A percentile compares a stretch with the other conserved stretches of the same genome.
These are phyloP conservation scores for Ceratina japonica DNA, from an alignment of 1,140 invertebrate genomes.

Conservation along the genomic window DNA sequence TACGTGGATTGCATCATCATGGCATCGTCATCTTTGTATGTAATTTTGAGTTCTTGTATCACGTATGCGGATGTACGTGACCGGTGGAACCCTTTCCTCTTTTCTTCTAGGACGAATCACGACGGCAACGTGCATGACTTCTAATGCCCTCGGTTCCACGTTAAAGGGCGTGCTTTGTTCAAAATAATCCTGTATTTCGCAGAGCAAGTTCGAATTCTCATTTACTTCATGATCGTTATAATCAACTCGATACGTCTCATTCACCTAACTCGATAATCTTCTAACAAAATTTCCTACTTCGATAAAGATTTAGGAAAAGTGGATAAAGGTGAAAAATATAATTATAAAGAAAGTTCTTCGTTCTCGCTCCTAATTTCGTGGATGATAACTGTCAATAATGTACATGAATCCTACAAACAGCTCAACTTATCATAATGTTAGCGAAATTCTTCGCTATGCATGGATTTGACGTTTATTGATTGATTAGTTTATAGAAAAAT, in stretches of 20 bases:
- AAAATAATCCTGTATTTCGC: slow-evolving; percentile 3
- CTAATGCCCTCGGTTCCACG: slow-evolving; percentile 26
- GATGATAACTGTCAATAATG: too few relatives aligned
- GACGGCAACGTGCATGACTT: slow-evolving; percentile 28
- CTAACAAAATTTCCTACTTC: too few relatives aligned
- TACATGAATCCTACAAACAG: too few relatives aligned
- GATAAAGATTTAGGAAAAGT: too few relatives aligned
- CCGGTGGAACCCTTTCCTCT: slow-evolving; percentile 43
- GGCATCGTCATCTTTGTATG: slow-evolving; percentile 30
- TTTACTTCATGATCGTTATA: background rate
- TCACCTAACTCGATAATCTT: background rate
- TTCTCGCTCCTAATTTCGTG: too few relatives aligned
- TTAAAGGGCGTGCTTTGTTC: slow-evolving; percentile 23
- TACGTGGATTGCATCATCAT: slow-evolving; percentile 48
- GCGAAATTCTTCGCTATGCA: too few relatives aligned
- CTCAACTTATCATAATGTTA: too few relatives aligned
- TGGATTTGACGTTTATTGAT: too few relatives aligned
- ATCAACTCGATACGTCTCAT: background rate
- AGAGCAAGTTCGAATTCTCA: background rate
- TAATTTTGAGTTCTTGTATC: slow-evolving; percentile 54
- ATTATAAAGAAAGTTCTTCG: too few relatives aligned
- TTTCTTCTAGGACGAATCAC: slow-evolving; percentile 31
- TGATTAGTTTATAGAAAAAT: too few relatives aligned
- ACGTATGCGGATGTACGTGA: slow-evolving; percentile 67
- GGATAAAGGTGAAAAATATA: too few relatives aligned